Percentiles rank a stretch among this genome's conserved stretches.
Evolutionary conservation across 2,797 vertebrate species (phyloP).

Genomic region (Esox lucius): DNA sequence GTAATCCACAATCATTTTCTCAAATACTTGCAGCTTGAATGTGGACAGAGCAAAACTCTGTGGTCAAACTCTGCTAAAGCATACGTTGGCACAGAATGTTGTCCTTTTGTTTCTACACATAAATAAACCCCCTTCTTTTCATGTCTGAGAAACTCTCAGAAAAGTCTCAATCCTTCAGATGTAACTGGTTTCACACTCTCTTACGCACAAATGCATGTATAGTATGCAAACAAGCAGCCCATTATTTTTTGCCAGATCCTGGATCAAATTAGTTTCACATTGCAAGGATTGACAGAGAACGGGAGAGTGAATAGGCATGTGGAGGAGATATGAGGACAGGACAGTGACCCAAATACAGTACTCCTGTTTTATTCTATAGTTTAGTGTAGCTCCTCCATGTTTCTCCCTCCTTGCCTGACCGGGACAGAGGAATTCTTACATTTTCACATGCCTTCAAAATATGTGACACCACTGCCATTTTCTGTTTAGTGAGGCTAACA

Average conservation of each 20-base stretch:
- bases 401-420: constrained; percentile 15
- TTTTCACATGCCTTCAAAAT: constrained; percentile 1
- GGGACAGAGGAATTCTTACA: not conserved
- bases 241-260: too few species aligned
- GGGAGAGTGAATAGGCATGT: too few species aligned
- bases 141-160: not conserved
- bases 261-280: too few species aligned
- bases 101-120: not conserved
- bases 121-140: not conserved
- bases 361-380: constrained; percentile 23
- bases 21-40: not conserved
- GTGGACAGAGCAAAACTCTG: not conserved
- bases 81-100: not conserved
- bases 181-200: not conserved
- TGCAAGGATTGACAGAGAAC: too few species aligned
- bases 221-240: too few species aligned
- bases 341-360: constrained; percentile 35
- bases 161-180: not conserved
- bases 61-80: not conserved
- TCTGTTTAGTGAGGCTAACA: not conserved
- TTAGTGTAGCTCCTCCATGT: not conserved
- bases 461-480: not conserved
- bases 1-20: not conserved
- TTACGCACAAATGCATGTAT: not conserved
- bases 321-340: constrained; percentile 45